Base-by-base conservation (phyloP, 2,797 vertebrate genomes). In the Clarias laeviceps region DNA sequence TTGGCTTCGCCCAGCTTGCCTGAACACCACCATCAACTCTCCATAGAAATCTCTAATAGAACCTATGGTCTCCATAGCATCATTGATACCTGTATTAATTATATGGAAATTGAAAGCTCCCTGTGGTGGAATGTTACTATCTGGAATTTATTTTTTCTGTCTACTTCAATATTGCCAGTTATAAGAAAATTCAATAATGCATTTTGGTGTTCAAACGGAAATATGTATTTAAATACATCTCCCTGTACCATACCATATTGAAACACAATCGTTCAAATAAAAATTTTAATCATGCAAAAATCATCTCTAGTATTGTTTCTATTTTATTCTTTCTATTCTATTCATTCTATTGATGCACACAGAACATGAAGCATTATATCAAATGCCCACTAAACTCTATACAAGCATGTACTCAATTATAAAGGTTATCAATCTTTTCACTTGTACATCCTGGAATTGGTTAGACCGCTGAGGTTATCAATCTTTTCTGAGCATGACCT, bases 1-100 rank as follows among this genome's bases (percentile, higher is more conserved):
- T 96, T 0, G 95, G 95, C 83, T 96, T 97, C 0, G 96, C 94
- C 54, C 1, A 17, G 0, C 93, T 93, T 0, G 92, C 0, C 1
- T 95, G 94, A 93, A 88, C 65, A 6, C 54, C 57, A 54, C 54
- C n/a, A 65, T 17, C 22, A 70, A 78, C 12, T 22, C 12, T 56
- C 56, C 34, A 54, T 3, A n/a, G 34, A 76, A 27, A 68, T 68
- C 37, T 81, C 62, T 34, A 87, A 83, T 45, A 37, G 29, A 66
- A 34, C 17, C 34, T 22, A 29, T 29, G 20, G 4, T 73, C 79
- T 32, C 59, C 24, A 37, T 69, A 40, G 32, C 50, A 70, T 77
- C 37, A 70, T 40, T 64, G 45, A 70, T 65, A 83, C 27, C 65
- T 27, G 22, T 54, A 83, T n/a, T 72, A 70, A 83, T 34, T 62